phyloP scores from a whole-genome alignment of 2,113 vertebrate species.

The Anser cygnoides region DNA sequence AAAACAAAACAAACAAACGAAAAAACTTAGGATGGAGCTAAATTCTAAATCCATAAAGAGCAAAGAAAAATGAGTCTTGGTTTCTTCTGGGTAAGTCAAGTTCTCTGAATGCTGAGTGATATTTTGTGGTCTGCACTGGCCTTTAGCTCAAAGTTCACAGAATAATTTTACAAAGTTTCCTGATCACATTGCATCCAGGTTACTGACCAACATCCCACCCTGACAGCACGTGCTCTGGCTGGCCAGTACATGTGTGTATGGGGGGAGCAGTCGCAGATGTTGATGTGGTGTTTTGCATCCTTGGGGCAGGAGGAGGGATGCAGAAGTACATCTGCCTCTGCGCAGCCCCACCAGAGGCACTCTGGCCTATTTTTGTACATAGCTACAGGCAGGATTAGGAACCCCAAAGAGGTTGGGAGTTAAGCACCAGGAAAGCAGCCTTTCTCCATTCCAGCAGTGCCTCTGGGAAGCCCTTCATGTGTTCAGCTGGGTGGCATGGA shows the following conservation, averaged over 20 bases:
- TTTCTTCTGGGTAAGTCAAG: background rate
- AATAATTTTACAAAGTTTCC: background rate
- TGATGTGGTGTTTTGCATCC: background rate
- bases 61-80: background rate
- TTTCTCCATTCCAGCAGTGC: background rate
- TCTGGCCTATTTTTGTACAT: background rate
- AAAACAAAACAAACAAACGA: no score
- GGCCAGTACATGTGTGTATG: background rate
- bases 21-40: background rate
- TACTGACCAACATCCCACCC: background rate
- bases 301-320: background rate
- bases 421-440: background rate
- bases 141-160: background rate
- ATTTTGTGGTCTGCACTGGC: background rate
- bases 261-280: background rate
- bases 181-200: rapidly evolving
- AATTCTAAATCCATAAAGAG: background rate
- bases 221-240: rapidly evolving
- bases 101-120: background rate
- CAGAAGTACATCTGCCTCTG: background rate
- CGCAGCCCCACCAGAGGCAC: background rate
- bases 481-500: background rate
- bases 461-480: background rate
- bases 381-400: background rate
- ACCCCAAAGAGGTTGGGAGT: background rate